Conservation (phyloP, 30 jellyfish, hydroid and myxozoan genomes). For the Nemopilema nomurai region DNA sequence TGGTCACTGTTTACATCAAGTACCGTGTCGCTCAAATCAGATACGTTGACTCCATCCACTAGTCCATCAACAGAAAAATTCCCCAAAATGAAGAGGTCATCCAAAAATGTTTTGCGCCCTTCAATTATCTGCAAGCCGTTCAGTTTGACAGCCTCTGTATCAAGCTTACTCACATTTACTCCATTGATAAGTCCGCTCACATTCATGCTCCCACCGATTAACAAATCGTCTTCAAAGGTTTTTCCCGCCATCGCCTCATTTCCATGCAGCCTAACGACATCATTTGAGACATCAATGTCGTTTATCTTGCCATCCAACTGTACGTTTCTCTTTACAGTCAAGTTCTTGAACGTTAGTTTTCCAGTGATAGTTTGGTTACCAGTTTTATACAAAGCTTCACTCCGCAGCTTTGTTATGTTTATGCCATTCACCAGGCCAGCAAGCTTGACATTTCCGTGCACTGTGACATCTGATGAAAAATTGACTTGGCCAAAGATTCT, state of each 20-base stretch:
- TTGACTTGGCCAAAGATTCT: constrained; percentile 26
- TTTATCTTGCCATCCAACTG: constrained; percentile 58
- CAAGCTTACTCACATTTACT: constrained; percentile 63
- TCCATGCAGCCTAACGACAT: constrained; percentile 68
- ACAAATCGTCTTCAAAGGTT: constrained; percentile 37
- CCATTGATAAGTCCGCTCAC: constrained; percentile 64
- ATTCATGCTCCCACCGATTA: constrained; percentile 14
- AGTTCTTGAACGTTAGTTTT: constrained; percentile 1
- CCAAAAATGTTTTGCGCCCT: constrained; percentile 46
- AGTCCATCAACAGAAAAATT: constrained; percentile 57
- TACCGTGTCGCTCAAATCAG: constrained; percentile 51
- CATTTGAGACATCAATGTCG: constrained; percentile 76
- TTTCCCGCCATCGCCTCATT: constrained; percentile 56
- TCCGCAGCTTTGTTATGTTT: constrained; percentile 28
- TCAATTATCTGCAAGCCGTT: constrained; percentile 56
- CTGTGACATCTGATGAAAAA: constrained; percentile 15
- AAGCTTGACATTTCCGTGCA: constrained; percentile 53
- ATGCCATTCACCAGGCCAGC: constrained; percentile 53
- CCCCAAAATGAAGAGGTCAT: constrained; percentile 32
- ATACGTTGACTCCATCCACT: constrained; percentile 79
- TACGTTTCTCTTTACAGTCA: constrained; percentile 44
- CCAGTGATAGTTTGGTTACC: constrained; percentile 66
- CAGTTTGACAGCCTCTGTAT: constrained; percentile 52
- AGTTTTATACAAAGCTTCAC: constrained; percentile 49
- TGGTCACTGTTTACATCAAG: constrained; percentile 62